phyloP scores from a whole-genome alignment of 2,888 invertebrate species.

The Idaea dimidiata region DNA sequence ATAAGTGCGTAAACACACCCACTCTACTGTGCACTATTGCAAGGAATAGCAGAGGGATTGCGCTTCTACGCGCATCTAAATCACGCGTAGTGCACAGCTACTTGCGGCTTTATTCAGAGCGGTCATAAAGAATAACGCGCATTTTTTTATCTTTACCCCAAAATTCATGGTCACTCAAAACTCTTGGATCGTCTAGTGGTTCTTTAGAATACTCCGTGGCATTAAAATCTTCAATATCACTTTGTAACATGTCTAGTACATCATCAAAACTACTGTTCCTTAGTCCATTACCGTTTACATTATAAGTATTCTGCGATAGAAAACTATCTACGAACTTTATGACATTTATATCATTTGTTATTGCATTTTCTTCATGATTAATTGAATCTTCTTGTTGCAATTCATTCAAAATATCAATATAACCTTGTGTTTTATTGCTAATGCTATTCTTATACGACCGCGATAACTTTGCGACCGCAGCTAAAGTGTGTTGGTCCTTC shows the following conservation, averaged over 20 bases:
- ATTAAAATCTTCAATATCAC: constrained; percentile 10
- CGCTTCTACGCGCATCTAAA: no score
- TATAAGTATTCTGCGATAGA: neutral
- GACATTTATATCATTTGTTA: neutral
- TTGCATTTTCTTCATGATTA: neutral
- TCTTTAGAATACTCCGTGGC: constrained; percentile 12
- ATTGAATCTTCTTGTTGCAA: constrained; percentile 7
- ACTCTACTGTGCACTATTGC: no score
- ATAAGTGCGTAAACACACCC: no score
- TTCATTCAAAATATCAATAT: constrained; percentile 6
- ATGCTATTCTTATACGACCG: constrained; percentile 5
- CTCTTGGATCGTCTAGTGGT: constrained; percentile 14
- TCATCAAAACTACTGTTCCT: neutral
- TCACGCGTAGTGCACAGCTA: no score
- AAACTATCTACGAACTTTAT: neutral
- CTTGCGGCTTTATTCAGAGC: neutral
- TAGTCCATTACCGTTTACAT: neutral
- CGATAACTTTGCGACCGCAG: constrained; percentile 8
- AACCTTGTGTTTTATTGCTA: constrained; percentile 6
- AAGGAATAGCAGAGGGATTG: no score
- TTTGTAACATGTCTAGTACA: constrained; percentile 8
- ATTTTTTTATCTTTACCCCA: constrained; percentile 47
- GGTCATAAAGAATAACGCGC: neutral
- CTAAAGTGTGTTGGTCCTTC: constrained; percentile 36
- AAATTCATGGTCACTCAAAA: constrained; percentile 42